Evolutionary conservation across 1,140 invertebrate species (phyloP).

Genomic region (Cecropterus lyciades): DNA sequence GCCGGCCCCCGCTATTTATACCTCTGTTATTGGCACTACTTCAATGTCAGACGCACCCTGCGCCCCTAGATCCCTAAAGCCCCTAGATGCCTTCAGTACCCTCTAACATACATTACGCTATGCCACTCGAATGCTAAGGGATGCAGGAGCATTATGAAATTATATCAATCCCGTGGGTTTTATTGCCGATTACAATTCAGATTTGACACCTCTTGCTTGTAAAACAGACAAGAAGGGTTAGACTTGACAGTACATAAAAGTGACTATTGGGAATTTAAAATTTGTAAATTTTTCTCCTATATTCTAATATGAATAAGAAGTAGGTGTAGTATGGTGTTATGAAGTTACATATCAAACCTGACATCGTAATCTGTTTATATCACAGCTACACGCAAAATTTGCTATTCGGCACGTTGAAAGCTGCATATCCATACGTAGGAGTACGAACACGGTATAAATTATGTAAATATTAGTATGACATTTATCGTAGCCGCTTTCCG

Average conservation of each 20-base stretch:
- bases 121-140: slow-evolving; percentile 55
- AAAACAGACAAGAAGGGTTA: slow-evolving; percentile 13
- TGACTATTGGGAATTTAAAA: neutral
- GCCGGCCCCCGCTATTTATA: slow-evolving; percentile 82
- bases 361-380: slow-evolving; percentile 22
- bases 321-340: neutral
- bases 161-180: slow-evolving; percentile 78
- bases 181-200: slow-evolving; percentile 72
- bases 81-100: slow-evolving; percentile 57
- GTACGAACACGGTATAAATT: slow-evolving; percentile 33
- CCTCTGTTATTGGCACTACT: slow-evolving; percentile 85
- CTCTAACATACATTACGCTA: slow-evolving; percentile 69
- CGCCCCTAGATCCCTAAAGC: slow-evolving; percentile 69
- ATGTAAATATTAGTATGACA: slow-evolving; percentile 55
- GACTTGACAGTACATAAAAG: neutral
- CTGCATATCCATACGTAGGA: slow-evolving; percentile 22
- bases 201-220: slow-evolving; percentile 60
- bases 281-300: too few relatives aligned
- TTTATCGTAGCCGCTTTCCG: slow-evolving; percentile 54
- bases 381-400: slow-evolving; percentile 19
- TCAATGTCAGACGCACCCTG: slow-evolving; percentile 85
- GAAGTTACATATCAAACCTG: slow-evolving; percentile 26
- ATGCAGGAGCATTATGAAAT: slow-evolving; percentile 61
- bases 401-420: slow-evolving; percentile 12
- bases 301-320: neutral